A percentile compares a stretch with the other conserved stretches of the same genome.
Evolutionary conservation across 2,113 vertebrate species (phyloP).

Genomic region (Notiomystis cincta): DNA sequence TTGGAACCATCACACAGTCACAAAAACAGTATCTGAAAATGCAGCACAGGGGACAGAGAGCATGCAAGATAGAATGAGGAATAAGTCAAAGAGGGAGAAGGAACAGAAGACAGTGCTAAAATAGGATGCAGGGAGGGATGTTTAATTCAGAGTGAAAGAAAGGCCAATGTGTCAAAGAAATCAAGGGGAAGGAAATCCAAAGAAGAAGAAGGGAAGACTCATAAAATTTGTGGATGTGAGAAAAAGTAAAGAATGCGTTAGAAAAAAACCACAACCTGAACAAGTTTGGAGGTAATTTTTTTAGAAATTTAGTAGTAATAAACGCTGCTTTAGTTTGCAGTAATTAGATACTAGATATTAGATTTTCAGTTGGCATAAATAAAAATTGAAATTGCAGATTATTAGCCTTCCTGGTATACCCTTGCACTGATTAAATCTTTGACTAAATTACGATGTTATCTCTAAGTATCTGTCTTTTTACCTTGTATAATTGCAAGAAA

Average conservation of each 20-base stretch:
- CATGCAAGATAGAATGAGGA: neutral
- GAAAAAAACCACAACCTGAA: neutral
- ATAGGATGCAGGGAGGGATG: neutral
- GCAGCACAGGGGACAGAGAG: neutral
- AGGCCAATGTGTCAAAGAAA: neutral
- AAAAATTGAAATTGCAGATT: neutral
- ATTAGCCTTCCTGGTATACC: neutral
- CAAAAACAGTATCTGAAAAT: neutral
- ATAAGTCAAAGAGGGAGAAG: neutral
- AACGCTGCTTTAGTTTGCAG: neutral
- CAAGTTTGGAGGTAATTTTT: neutral
- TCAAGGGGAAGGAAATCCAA: neutral
- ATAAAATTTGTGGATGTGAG: neutral
- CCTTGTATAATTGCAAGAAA: neutral
- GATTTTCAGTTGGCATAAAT: neutral
- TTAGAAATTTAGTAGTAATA: neutral
- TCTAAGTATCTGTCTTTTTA: neutral
- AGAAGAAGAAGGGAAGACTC: neutral
- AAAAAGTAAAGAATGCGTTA: neutral
- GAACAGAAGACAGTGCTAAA: neutral
- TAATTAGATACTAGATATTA: neutral
- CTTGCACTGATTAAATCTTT: neutral
- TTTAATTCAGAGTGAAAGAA: neutral
- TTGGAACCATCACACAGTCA: neutral
- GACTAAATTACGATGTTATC: slow-evolving; percentile 30